These are phyloP conservation scores for Pegoplata infirma DNA, from an alignment of 2,888 invertebrate species.

Conservation along the genomic window DNA sequence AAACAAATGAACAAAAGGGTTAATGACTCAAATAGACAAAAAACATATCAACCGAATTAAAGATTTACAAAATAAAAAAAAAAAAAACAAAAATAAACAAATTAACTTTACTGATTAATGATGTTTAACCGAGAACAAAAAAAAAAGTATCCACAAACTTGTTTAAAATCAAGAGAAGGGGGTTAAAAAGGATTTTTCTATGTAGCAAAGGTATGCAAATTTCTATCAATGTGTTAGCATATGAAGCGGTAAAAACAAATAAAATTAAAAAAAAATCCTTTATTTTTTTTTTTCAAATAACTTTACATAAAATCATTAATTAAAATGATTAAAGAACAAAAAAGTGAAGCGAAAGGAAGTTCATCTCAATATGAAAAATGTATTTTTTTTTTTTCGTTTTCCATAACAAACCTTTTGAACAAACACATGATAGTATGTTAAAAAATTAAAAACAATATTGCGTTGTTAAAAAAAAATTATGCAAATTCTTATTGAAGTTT, in stretches of 20 bases:
- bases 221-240: slow-evolving; percentile 15
- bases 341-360: slow-evolving; percentile 16
- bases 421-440: slow-evolving; percentile 19
- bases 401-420: slow-evolving; percentile 14
- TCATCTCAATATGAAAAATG: slow-evolving; percentile 63
- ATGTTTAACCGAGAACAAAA: slow-evolving; percentile 45
- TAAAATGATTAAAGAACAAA: slow-evolving; percentile 64
- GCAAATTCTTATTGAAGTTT: slow-evolving; percentile 62
- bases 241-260: slow-evolving; percentile 33
- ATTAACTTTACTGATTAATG: slow-evolving; percentile 64
- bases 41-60: slow-evolving; percentile 55
- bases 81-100: slow-evolving; percentile 59
- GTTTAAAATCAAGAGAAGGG: slow-evolving; percentile 6
- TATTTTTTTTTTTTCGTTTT: slow-evolving; percentile 5
- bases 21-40: slow-evolving; percentile 72
- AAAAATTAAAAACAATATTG: slow-evolving; percentile 54
- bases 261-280: slow-evolving; percentile 29
- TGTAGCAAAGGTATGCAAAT: slow-evolving; percentile 62
- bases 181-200: slow-evolving; percentile 60
- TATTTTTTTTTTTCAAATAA: slow-evolving; percentile 49
- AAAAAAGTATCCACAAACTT: slow-evolving; percentile 38
- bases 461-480: slow-evolving; percentile 59
- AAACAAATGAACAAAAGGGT: slow-evolving; percentile 73
- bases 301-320: slow-evolving; percentile 75
- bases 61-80: slow-evolving; percentile 50